Conservation (phyloP, 92 coral and sea anemone species). For the Phenganax subtilis region DNA sequence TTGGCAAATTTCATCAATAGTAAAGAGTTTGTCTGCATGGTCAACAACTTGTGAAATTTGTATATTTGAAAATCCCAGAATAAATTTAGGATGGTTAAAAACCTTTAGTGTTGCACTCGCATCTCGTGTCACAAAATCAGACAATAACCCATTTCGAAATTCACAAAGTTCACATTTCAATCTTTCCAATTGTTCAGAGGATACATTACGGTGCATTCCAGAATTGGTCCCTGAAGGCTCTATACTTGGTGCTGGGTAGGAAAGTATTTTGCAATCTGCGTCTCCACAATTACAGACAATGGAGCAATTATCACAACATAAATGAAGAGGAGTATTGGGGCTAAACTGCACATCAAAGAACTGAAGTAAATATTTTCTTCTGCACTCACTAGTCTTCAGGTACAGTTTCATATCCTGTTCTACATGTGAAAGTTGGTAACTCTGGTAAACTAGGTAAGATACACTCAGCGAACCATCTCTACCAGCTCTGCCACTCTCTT, state of each 20-base stretch:
- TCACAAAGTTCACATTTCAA: slow-evolving; percentile 17
- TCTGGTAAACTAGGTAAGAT: slow-evolving; percentile 42
- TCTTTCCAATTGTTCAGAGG: slow-evolving; percentile 18
- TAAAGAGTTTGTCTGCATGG: slow-evolving; percentile 12
- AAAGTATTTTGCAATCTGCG: background rate
- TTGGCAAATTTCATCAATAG: slow-evolving; percentile 25
- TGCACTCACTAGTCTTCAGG: slow-evolving; percentile 37
- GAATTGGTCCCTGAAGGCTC: background rate
- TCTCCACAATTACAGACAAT: slow-evolving; percentile 10
- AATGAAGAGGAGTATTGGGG: background rate
- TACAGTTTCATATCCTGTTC: slow-evolving; percentile 51
- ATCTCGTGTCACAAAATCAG: slow-evolving; percentile 37
- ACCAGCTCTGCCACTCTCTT: slow-evolving; percentile 64
- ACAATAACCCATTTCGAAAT: slow-evolving; percentile 33
- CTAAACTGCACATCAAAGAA: slow-evolving; percentile 37
- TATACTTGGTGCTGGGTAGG: slow-evolving; percentile 28
- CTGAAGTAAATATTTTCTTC: slow-evolving; percentile 44
- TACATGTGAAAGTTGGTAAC: slow-evolving; percentile 38
- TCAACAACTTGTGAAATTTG: slow-evolving; percentile 32
- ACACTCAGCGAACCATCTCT: slow-evolving; percentile 57
- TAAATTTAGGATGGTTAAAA: background rate
- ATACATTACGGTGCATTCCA: slow-evolving; percentile 9
- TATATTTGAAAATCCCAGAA: slow-evolving; percentile 35
- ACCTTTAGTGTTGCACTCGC: slow-evolving; percentile 1
- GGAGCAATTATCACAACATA: slow-evolving; percentile 40